Evolutionary conservation across 2,888 invertebrate genomes (phyloP), one percentile per base, ranked within the genome.

Genomic region (Ecdyonurus torrentis): DNA sequence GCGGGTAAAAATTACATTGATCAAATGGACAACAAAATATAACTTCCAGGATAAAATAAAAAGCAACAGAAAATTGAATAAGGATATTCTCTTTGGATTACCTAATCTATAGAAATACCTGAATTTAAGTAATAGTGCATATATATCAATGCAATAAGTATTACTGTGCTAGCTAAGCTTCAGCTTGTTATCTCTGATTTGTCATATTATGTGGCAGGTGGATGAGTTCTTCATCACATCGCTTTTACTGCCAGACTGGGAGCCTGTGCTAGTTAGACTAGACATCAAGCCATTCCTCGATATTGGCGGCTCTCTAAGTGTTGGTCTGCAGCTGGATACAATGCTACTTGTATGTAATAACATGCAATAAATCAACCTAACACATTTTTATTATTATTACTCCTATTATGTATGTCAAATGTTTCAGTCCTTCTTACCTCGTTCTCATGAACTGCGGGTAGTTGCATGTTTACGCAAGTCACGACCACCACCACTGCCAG

Each of bases 261-360:
- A 68, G 63, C 75, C 75, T 18, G 71, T 75, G 25, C 70, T 76
- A 53, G 70, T 72, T 1, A 74, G 74, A 61, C 75, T 77, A 67
- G 71, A 76, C 64, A 70, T 77, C 66, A 66, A 76, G 52, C 76
- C 77, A 10, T 72, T 76, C 63, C 70, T 76, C 25, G 78, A 78
- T 65, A 74, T 77, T 64, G 78, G 78, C 23, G 78, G 78, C 52
- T 77, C 76, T 2, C 71, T 79, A 1, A 74, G 74, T 61, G 73
- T 78, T 64, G 70, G 70, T 52, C 68, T 74, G 60, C 73, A 72
- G 67, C 69, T 77, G 55, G 71, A 73, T 65, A 74, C 76, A 67
- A 67, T 72, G 58, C 70, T 74, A 64, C 67, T 75, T 68, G 75
- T 75, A 71, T 67, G 65, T 62, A 63, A 22, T 10, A 52, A 52